Evolutionary conservation across 2,113 vertebrate genomes (phyloP), one percentile per base, ranked within the genome.

Genomic region (Oreochromis tanganicae): DNA sequence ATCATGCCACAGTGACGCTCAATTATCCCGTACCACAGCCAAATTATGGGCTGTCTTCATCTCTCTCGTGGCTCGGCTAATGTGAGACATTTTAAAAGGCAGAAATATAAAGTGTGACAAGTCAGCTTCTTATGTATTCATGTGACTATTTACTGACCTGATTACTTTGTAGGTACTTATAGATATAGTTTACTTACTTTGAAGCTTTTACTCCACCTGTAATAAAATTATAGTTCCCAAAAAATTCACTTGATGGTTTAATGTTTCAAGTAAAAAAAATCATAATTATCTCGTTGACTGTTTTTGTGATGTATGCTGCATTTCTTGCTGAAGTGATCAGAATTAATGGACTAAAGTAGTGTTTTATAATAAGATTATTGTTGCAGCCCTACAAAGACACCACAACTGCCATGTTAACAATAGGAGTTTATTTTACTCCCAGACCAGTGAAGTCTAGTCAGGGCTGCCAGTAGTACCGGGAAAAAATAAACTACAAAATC

Each of bases 41-140:
- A n/a, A 9, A 29, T 11, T 55, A n/a, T 46, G 4, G 36, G n/a
- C 12, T 24, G 36, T 43, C 36, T 43, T 43, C 36, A 71, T 41
- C n/a, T 71, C 46, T 48, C 36, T 71, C 36, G 13, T 14, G 63
- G 36, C 1, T 68, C 2, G 2, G 13, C 3, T 73, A 1, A 73
- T 73, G 21, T 9, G 21, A 73, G 66, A 14, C 38, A 43, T 43
- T 71, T 71, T 71, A 10, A 43, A 71, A 14, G 0, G 63, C 34
- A 0, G 2, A 43, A 71, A 43, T 43, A 9, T 43, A 71, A 71
- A 16, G 66, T 46, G 21, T 46, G 0, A 46, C 38, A 0, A 6
- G n/a, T 43, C 66, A 50, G 6, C 12, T 50, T 50, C 16, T 50
- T 50, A 4, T 50, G 17, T 8, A 10, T 19, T 19, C 17, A 46